phyloP scores from a whole-genome alignment of 35 echinoderm and acorn worm species.

The Holothuria glaberrima region DNA sequence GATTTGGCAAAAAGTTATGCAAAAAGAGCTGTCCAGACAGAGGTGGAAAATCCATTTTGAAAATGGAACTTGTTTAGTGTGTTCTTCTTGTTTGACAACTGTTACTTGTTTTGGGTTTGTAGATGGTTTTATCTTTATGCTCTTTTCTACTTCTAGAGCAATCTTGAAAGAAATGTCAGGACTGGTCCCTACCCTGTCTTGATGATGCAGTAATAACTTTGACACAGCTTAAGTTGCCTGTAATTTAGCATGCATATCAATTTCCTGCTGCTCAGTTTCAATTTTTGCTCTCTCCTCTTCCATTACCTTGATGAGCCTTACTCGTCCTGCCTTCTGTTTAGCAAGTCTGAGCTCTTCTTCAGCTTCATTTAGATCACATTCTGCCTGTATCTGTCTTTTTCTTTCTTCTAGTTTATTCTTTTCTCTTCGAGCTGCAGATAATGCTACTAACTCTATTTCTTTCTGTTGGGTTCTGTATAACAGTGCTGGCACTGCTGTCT shows the following conservation, averaged over 20 bases:
- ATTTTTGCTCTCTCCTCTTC: constrained; percentile 3
- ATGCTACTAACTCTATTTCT: constrained; percentile 29
- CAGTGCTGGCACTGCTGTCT: not conserved
- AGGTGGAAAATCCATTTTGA: no score
- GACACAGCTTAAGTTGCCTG: constrained; percentile 35
- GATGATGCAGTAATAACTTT: not conserved
- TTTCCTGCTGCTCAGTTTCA: constrained; percentile 19
- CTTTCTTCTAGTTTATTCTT: constrained; percentile 28
- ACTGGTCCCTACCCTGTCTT: not conserved
- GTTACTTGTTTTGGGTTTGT: not conserved
- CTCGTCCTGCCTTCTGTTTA: not conserved
- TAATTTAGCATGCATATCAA: constrained; percentile 24
- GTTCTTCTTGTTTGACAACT: not conserved
- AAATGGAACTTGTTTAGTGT: no score
- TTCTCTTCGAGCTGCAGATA: not conserved
- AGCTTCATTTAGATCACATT: not conserved
- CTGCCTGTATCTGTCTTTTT: not conserved
- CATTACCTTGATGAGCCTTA: not conserved
- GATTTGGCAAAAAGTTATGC: no score
- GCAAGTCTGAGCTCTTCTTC: not conserved
- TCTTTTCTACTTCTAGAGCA: constrained; percentile 1
- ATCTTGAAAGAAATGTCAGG: not conserved
- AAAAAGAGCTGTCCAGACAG: no score
- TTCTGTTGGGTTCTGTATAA: constrained; percentile 12
- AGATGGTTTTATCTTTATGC: constrained; percentile 20